Evolutionary conservation across 1,140 invertebrate genomes (phyloP), one percentile per base, ranked within the genome.

Genomic region (Psilanteris sp.): DNA sequence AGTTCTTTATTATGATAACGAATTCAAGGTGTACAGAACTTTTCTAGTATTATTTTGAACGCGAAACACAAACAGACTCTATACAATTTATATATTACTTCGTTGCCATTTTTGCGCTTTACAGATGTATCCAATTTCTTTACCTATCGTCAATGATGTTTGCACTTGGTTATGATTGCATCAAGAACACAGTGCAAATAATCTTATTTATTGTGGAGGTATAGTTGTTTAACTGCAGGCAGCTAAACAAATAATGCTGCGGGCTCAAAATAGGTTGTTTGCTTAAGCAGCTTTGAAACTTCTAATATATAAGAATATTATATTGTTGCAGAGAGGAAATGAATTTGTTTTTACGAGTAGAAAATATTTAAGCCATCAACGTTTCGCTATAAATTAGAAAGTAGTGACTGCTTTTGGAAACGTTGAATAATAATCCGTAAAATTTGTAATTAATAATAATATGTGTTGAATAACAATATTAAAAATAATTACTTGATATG

Each of bases 201-300:
- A 43, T 67, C 27, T 55, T 67, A 48, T 48, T 62, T 48, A 67
- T 54, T 55, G 29, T 67, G 14, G n/a, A 15, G 31, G 41, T 22
- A 26, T n/a, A n/a, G n/a, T n/a, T n/a, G 31, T 16, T 11, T 11
- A 8, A n/a, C n/a, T 3, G 1, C 18, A 7, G 27, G 9, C 31
- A 31, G 50, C 22, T 46, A 67, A 67, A 46, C 18, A 67, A 67
- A 57, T 41, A 9, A 37, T 36, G 10, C 13, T 13, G 31, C 14
- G 39, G 16, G 10, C 46, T 29, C 37, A 54, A 66, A 16, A 11
- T 7, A 15, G 37, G 24, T 37, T 54, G 62, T 48, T 55, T 67
- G 54, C 62, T 54, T 67, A 67, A 52, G 37, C 61, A 44, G 61
- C 61, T 52, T 66, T 52, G 20, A 20, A 52, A 32, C 26, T 2